phyloP scores from a whole-genome alignment of 2,113 vertebrate genomes.

The Sinocyclocheilus maitianheensis region DNA sequence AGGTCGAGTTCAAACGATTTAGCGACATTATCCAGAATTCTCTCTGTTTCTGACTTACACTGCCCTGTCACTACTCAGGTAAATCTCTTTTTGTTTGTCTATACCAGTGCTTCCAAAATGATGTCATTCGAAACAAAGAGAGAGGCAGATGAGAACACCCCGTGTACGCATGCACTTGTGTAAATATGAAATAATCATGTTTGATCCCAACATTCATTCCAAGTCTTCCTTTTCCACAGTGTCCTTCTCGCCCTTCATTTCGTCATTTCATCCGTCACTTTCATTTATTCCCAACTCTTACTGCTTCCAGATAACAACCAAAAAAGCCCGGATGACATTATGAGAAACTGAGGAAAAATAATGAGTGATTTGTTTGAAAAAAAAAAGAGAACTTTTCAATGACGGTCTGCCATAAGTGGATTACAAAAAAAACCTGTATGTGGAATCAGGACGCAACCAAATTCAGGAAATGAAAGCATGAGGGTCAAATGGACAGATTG shows the following conservation, averaged over 20 bases:
- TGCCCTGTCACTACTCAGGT: conserved; percentile 60
- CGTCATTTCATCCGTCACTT: background rate
- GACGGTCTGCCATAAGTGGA: conserved; percentile 54
- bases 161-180: conserved; percentile 50
- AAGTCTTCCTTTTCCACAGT: conserved; percentile 47
- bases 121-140: conserved; percentile 45
- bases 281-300: conserved; percentile 38
- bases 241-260: conserved; percentile 15
- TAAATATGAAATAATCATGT: conserved; percentile 42
- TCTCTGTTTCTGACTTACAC: conserved; percentile 40
- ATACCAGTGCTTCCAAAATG: conserved; percentile 57
- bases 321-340: conserved; percentile 40
- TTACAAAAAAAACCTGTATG: conserved; percentile 24
- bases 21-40: conserved; percentile 33
- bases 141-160: conserved; percentile 32
- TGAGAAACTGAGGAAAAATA: conserved; percentile 28
- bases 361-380: conserved; percentile 4
- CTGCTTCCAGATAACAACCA: conserved; percentile 52
- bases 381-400: conserved; percentile 10
- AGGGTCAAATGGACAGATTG: conserved; percentile 61
- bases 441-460: conserved; percentile 51
- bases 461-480: conserved; percentile 46
- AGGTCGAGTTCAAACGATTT: background rate
- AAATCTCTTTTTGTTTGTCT: conserved; percentile 53
- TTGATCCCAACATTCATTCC: conserved; percentile 25